phyloP scores from a whole-genome alignment of 1,140 invertebrate species.

The Dryas iulia region DNA sequence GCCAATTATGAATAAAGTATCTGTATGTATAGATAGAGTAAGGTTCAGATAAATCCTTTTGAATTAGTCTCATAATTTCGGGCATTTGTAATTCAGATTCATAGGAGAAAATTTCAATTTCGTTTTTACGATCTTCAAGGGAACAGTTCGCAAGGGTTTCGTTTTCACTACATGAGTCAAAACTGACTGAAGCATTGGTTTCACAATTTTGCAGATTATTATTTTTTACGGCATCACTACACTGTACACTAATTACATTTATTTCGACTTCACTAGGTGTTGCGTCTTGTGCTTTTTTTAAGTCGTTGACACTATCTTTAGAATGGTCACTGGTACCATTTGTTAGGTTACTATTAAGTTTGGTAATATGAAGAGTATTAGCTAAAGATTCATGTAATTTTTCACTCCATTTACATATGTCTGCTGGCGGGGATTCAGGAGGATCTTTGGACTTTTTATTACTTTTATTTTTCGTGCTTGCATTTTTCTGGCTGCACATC shows the following conservation, averaged over 20 bases:
- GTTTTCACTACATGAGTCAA: constrained; percentile 32
- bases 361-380: constrained; percentile 70
- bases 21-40: constrained; percentile 99
- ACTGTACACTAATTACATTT: constrained; percentile 75
- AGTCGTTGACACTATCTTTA: constrained; percentile 44
- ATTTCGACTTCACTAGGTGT: constrained; percentile 43
- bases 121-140: constrained; percentile 41
- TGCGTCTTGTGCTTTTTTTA: constrained; percentile 45
- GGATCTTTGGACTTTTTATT: constrained; percentile 78
- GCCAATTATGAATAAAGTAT: constrained; percentile 99
- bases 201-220: constrained; percentile 33
- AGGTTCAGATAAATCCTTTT: constrained; percentile 99
- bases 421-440: constrained; percentile 58
- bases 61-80: constrained; percentile 97
- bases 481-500: constrained; percentile 63
- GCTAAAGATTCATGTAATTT: constrained; percentile 65
- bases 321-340: constrained; percentile 73
- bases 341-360: constrained; percentile 68
- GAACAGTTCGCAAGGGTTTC: constrained; percentile 34
- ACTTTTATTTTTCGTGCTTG: constrained; percentile 71
- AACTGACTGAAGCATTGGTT: constrained; percentile 8
- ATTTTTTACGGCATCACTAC: constrained; percentile 45
- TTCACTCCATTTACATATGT: constrained; percentile 61
- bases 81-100: constrained; percentile 80
- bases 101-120: constrained; percentile 75